Evolutionary conservation across 2,113 vertebrate genomes (phyloP).

Genomic region (Athene cunicularia): DNA sequence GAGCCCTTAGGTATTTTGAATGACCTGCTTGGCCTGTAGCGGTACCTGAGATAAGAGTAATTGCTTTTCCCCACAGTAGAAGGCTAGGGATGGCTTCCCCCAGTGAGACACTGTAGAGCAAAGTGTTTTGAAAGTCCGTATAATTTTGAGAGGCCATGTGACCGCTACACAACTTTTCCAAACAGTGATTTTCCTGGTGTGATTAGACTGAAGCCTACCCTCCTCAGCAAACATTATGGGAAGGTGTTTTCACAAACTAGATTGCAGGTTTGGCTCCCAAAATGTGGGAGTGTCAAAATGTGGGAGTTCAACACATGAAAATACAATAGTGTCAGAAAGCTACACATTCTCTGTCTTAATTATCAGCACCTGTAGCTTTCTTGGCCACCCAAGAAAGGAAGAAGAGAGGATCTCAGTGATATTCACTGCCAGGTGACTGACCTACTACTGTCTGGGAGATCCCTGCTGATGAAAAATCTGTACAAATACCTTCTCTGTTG

Average conservation of each 20-base stretch:
- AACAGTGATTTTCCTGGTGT: not conserved
- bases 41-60: not conserved
- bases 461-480: not conserved
- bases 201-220: not conserved
- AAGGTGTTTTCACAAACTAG: not conserved
- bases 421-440: not conserved
- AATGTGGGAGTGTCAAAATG: not conserved
- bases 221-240: not conserved
- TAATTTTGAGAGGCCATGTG: not conserved
- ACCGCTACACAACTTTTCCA: not conserved
- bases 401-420: not conserved
- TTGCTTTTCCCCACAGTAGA: not conserved
- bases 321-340: not conserved
- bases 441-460: not conserved
- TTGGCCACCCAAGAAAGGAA: not conserved
- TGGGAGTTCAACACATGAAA: not conserved
- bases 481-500: not conserved
- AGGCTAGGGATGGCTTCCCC: not conserved
- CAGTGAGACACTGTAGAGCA: rapidly evolving
- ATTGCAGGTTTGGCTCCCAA: not conserved
- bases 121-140: not conserved
- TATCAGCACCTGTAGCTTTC: not conserved
- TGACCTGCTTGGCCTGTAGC: not conserved
- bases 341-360: not conserved
- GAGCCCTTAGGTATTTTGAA: not conserved